Evolutionary conservation across 2,797 vertebrate species (phyloP), one percentile per base, ranked within the genome.

Genomic region (Garrulus glandarius): DNA sequence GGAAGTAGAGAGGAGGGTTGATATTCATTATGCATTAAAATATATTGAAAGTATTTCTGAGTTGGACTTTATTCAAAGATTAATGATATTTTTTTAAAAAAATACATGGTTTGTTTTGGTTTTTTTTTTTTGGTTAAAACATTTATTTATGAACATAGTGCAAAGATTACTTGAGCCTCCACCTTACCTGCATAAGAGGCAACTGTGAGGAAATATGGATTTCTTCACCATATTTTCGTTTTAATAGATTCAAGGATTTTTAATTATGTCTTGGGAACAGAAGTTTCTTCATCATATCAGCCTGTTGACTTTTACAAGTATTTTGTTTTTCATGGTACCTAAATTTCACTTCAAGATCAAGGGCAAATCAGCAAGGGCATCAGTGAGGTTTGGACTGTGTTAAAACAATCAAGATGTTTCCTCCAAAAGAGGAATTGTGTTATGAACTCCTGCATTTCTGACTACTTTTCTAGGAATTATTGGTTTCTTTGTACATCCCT

Each of bases 21-120:
- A 13, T 76, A 34, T 46, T 69, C 13, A 34, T 0, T 52, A 57
- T 79, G 13, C 41, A 70, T 22, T 83, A 67, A 87, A 92, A 82
- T 2, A 36, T 44, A 27, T 15, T 50, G 16, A 36, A 91, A 50
- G 1, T 36, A 43, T 56, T 71, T 84, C 30, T 57, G 22, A 53
- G 4, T 57, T 57, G 10, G 15, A 60, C 1, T 24, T 57, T 77
- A 39, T 71, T 64, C 10, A 49, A 50, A 68, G 9, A 50, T 22
- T 43, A 89, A 32, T 14, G 6, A 11, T 55, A n/a, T 14, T 41
- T n/a, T n/a, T 24, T 84, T 1, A 6, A 30, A 75, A 67, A 75
- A 52, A 27, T 3, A 2, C 3, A 11, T 19, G 4, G 1, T 39
- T 90, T 84, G 1, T 7, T 57, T 72, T 59, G 13, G 1, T 2